These are phyloP conservation scores for Xestia ashworthii DNA, from an alignment of 2,888 invertebrate genomes.

Conservation along the genomic window DNA sequence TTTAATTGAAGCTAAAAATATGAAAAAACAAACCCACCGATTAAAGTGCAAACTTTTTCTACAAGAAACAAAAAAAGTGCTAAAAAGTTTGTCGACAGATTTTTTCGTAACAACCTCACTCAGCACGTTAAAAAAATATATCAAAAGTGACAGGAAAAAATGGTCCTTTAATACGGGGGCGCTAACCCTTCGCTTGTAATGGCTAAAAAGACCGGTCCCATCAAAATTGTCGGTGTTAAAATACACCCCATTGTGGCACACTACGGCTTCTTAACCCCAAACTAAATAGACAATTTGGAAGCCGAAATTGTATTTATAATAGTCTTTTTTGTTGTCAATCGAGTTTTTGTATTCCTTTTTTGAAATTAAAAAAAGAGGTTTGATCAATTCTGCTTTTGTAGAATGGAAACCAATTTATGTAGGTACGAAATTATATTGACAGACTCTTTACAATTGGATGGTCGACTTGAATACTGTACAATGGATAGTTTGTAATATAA, in stretches of 20 bases:
- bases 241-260: constrained; percentile 85
- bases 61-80: constrained; percentile 17
- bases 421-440: constrained; percentile 50
- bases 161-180: constrained; percentile 66
- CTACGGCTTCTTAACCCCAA: constrained; percentile 88
- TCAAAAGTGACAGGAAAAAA: constrained; percentile 55
- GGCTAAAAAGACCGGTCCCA: constrained; percentile 79
- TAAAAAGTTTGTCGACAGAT: constrained; percentile 22
- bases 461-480: constrained; percentile 30
- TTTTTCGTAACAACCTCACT: constrained; percentile 34
- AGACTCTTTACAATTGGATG: constrained; percentile 42
- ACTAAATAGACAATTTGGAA: constrained; percentile 85
- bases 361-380: constrained; percentile 70
- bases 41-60: not conserved
- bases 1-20: not conserved
- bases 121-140: constrained; percentile 48
- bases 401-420: constrained; percentile 64
- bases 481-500: constrained; percentile 29
- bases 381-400: constrained; percentile 68
- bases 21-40: not conserved
- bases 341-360: constrained; percentile 72
- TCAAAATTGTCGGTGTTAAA: constrained; percentile 87
- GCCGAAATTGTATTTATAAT: constrained; percentile 86
- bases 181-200: constrained; percentile 82
- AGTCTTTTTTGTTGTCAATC: constrained; percentile 80